These are phyloP conservation scores for Stomatorhinus walkeri DNA, from an alignment of 2,797 vertebrate genomes.

Conservation along the genomic window DNA sequence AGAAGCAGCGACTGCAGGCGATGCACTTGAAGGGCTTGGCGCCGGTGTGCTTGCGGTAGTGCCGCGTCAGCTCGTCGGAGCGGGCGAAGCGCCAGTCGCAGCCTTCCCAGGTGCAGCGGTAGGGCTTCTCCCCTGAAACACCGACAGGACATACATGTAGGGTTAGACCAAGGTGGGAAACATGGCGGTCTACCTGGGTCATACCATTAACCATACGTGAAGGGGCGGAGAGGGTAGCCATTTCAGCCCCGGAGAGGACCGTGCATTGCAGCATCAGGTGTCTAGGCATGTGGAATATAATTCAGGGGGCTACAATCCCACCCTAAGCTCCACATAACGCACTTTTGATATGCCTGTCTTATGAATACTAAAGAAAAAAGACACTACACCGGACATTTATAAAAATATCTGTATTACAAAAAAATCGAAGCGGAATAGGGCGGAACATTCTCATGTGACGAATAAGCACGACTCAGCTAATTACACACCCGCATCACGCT, in stretches of 20 bases:
- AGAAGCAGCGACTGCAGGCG: conserved; percentile 86
- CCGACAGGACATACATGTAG: neutral
- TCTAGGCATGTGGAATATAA: neutral
- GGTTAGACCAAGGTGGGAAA: neutral
- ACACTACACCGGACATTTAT: neutral
- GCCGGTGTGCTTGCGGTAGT: conserved; percentile 87
- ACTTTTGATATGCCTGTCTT: neutral
- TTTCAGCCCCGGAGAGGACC: neutral
- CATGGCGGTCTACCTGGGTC: neutral
- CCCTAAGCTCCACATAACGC: neutral
- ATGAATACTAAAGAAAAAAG: neutral
- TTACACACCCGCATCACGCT: neutral
- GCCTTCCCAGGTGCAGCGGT: conserved; percentile 81
- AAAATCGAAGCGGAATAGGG: neutral
- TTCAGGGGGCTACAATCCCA: neutral
- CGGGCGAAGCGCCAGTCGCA: conserved; percentile 89
- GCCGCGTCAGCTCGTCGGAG: conserved; percentile 85
- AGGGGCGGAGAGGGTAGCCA: neutral
- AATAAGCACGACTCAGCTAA: neutral
- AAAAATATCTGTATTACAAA: neutral
- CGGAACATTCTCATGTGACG: neutral
- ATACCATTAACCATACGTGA: neutral
- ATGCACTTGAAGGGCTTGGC: conserved; percentile 87
- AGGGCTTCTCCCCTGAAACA: conserved; percentile 80
- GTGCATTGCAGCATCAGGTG: neutral